phyloP scores from a whole-genome alignment of 2,113 vertebrate genomes.

The Marmota monax region DNA sequence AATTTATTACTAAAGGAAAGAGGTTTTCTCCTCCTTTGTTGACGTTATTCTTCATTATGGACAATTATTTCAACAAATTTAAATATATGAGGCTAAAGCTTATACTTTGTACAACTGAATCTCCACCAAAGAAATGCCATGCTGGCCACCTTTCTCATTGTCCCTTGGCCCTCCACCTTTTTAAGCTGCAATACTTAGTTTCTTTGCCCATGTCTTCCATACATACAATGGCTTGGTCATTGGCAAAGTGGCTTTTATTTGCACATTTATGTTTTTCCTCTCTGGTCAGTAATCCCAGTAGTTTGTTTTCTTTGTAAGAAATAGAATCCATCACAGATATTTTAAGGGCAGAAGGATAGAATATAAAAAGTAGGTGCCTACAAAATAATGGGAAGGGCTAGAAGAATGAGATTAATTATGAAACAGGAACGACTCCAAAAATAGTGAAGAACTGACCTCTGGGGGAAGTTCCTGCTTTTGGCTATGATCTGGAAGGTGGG shows the following conservation, averaged over 20 bases:
- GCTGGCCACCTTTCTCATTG: background rate
- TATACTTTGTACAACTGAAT: background rate
- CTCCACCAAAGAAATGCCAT: background rate
- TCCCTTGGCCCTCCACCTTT: background rate
- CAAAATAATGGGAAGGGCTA: background rate
- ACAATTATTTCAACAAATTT: background rate
- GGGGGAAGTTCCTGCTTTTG: background rate
- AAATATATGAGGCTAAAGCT: background rate
- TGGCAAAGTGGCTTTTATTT: constrained; percentile 19
- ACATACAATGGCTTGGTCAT: background rate
- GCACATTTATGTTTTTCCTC: background rate
- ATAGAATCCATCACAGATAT: background rate
- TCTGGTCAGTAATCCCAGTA: background rate
- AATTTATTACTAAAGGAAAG: background rate
- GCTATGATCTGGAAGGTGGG: background rate
- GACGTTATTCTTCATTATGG: background rate
- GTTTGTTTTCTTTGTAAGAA: background rate
- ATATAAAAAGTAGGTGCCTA: background rate
- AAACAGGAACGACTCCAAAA: background rate
- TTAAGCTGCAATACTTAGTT: background rate
- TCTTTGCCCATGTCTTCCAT: background rate
- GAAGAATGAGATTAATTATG: background rate
- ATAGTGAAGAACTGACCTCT: background rate
- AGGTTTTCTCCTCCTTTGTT: background rate
- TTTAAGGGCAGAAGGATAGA: background rate